Base-by-base conservation (phyloP, 1,140 invertebrate genomes). In the Spodoptera frugiperda region DNA sequence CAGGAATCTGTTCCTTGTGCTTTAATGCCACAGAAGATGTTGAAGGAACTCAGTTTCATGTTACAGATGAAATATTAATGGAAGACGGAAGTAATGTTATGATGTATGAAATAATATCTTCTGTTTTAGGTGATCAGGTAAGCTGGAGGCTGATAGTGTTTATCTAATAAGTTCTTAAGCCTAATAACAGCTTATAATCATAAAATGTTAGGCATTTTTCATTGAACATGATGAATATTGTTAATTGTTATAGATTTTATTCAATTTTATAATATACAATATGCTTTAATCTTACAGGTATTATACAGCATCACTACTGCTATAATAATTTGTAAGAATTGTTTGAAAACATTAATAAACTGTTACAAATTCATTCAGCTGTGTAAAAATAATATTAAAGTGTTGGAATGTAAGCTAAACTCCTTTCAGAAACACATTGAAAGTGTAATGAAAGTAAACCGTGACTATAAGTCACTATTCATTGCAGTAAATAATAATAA, bases 281-380 rank as follows among this genome's bases (percentile, higher is more conserved):
- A 10, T 46, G 5, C 5, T 10, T 39, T 70, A 33, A 8, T 70
- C 10, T 70, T 70, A 9, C 67, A 70, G 67, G 21, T 70, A 15
- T 68, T 53, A 3, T 21, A 70, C 9, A 51, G 48, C 10, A 25
- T 70, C 5, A 12, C 25, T 17, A 19, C 10, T 33, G 1, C 10
- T 15, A 33, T 33, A 4, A 19, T 33, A 39, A 63, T 80, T 25
- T 82, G 81, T 54, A 1, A 76, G 1, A 14, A 59, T 14, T 82
- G 81, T 49, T 61, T 53, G 11, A 39, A 15, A 48, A 49, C 19
- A 3, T 17, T 49, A 30, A 33, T 77, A 10, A 76, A 19, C 11
- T 54, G 59, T 19, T 82, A 78, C 48, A 80, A 63, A 63, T 80
- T 82, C 51, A 78, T 78, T 8, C 54, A 68, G 33, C 63, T 9